Evolutionary conservation across 1,140 invertebrate species (phyloP).

Genomic region (Pantala flavescens): DNA sequence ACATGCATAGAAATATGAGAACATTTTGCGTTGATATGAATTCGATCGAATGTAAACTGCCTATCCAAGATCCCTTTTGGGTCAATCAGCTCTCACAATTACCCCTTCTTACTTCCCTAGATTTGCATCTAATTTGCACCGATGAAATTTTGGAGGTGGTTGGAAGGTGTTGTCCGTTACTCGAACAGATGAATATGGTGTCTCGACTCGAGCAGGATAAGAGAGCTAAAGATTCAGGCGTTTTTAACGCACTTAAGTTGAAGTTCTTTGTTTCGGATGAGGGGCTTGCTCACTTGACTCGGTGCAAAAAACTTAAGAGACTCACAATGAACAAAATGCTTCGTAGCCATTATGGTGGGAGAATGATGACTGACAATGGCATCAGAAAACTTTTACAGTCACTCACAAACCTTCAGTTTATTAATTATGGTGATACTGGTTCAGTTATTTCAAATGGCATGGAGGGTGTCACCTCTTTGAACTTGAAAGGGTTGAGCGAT

Average conservation of each 20-base stretch:
- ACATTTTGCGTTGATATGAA: neutral
- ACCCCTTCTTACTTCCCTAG: neutral
- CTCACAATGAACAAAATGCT: conserved; percentile 20
- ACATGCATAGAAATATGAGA: neutral
- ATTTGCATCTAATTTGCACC: conserved; percentile 24
- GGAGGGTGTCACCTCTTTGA: neutral
- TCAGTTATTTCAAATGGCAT: neutral
- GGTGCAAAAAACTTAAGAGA: conserved; percentile 22
- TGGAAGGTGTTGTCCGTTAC: conserved; percentile 33
- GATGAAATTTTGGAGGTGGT: conserved; percentile 43
- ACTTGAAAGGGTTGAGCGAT: neutral
- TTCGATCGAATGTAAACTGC: neutral
- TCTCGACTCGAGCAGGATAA: conserved; percentile 30
- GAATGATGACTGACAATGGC: neutral
- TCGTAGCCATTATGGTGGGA: neutral
- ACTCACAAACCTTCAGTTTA: neutral
- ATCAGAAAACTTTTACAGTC: neutral
- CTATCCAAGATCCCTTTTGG: neutral
- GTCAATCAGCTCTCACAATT: neutral
- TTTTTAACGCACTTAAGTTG: conserved; percentile 36
- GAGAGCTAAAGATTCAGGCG: conserved; percentile 22
- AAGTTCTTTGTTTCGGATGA: conserved; percentile 25
- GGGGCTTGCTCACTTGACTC: conserved; percentile 21
- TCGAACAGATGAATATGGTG: conserved; percentile 42
- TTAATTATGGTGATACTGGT: neutral